phyloP scores from a whole-genome alignment of 2,888 invertebrate genomes.

The Hemicrepidius hirtus region DNA sequence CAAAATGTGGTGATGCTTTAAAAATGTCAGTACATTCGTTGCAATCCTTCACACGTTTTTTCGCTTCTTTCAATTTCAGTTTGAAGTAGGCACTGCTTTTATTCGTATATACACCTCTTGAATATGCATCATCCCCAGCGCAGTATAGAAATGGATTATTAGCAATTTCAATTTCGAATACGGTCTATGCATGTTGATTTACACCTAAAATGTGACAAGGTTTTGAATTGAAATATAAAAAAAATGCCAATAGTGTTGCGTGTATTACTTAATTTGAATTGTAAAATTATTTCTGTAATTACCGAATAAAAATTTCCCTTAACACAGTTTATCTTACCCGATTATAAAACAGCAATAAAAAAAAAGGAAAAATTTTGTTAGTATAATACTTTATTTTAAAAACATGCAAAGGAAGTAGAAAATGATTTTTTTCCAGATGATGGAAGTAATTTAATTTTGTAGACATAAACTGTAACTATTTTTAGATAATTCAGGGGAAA shows the following conservation, averaged over 20 bases:
- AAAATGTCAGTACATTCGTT: slow-evolving; percentile 13
- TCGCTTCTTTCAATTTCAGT: slow-evolving; percentile 28
- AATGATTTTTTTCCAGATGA: background rate
- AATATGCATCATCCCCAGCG: slow-evolving; percentile 30
- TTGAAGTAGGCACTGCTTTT: slow-evolving; percentile 26
- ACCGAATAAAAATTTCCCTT: background rate
- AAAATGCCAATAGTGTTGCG: slow-evolving; percentile 13
- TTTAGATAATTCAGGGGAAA: slow-evolving; percentile 3
- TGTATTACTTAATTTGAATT: background rate
- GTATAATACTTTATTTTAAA: slow-evolving; percentile 6
- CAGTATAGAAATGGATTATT: slow-evolving; percentile 39
- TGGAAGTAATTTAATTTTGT: slow-evolving; percentile 1
- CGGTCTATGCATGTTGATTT: slow-evolving; percentile 32
- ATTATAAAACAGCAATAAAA: background rate
- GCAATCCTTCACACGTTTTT: slow-evolving; percentile 28
- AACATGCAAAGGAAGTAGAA: background rate
- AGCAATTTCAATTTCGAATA: slow-evolving; percentile 38
- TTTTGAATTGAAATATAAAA: slow-evolving; percentile 26
- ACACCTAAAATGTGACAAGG: slow-evolving; percentile 31
- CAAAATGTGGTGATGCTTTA: background rate
- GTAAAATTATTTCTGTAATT: background rate
- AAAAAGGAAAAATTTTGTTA: background rate
- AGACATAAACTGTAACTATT: slow-evolving; percentile 7
- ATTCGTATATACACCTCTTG: slow-evolving; percentile 29
- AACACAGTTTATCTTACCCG: too few species aligned